Percentiles rank a stretch among this genome's conserved stretches.
These are phyloP conservation scores for Keiferia lycopersicella DNA, from an alignment of 2,888 invertebrate species.

Conservation along the genomic window DNA sequence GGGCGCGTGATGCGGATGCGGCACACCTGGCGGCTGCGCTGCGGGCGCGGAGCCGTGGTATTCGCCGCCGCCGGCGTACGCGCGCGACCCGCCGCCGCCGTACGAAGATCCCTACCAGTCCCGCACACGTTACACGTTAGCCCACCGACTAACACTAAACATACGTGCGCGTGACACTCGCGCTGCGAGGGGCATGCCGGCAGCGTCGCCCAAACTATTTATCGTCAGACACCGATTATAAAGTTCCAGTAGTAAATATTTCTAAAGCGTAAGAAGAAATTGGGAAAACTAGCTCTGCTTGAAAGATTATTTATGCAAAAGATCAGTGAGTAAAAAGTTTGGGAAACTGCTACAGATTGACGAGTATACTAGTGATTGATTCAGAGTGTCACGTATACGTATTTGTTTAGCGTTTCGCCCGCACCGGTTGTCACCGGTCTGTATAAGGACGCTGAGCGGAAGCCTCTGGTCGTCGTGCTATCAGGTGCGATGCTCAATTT, in stretches of 20 bases:
- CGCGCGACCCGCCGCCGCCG: slow-evolving; percentile 74
- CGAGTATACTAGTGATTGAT: background rate
- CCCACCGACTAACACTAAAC: background rate
- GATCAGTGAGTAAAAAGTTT: background rate
- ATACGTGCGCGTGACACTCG: background rate
- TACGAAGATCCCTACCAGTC: slow-evolving; percentile 75
- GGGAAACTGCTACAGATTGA: slow-evolving; percentile 6
- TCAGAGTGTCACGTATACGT: slow-evolving; percentile 30
- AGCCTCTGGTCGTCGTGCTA: slow-evolving; percentile 40
- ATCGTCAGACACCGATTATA: too few species aligned
- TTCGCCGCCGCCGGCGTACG: slow-evolving; percentile 65
- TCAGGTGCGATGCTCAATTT: slow-evolving; percentile 30
- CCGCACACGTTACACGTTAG: slow-evolving; percentile 37
- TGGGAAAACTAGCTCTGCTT: background rate
- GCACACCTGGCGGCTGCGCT: slow-evolving; percentile 77
- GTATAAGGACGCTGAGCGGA: slow-evolving; percentile 42
- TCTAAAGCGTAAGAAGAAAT: background rate
- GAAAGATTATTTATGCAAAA: background rate
- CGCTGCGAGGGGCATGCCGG: background rate
- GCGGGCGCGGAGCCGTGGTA: slow-evolving; percentile 70
- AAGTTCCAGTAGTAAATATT: too few species aligned
- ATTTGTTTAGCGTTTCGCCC: slow-evolving; percentile 26
- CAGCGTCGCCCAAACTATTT: slow-evolving; percentile 1
- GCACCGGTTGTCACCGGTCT: slow-evolving; percentile 28
- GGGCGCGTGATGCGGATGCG: slow-evolving; percentile 79